Evolutionary conservation across 2,113 vertebrate species (phyloP), one percentile per base, ranked within the genome.

Genomic region (Lagopus leucura): DNA sequence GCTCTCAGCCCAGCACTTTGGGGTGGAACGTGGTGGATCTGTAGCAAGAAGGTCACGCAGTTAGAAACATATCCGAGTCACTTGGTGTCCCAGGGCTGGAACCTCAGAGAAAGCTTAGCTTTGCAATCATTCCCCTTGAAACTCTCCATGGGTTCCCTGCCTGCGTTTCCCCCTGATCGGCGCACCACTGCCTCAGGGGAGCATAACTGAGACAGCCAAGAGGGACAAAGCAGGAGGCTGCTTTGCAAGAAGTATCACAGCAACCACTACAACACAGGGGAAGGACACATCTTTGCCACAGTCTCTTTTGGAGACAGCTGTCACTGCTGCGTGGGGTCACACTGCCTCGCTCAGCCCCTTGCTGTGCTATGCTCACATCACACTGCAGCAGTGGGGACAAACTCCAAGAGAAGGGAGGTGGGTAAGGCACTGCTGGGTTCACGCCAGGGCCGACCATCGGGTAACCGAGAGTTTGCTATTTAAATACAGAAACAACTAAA

Each of bases 1-100:
- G 8, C 48, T 55, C 20, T 91, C 91, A 88, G 98, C 98, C 86
- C 77, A 94, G 81, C 99, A 99, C 50, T 97, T 96, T 0, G 97
- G 98, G 28, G 96, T 84, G 7, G 92, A 92, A 0, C 92, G 89
- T 2, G 99, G 98, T 58, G 97, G 95, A 48, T 97, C 99, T 99
- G 70, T 21, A 74, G 65, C 48, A 64, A 92, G 81, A 87, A 95
- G 13, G 88, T 77, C 13, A 94, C 1, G 5, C 55, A 55, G 38
- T 92, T 21, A 96, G 64, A 18, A 10, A 21, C 32, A 15, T 5
- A 64, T 86, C 36, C 52, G 30, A 22, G 16, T 11, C 24, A 34
- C 6, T 8, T 3, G 1, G 64, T 20, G 67, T 9, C 47, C 3
- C 57, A 67, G 73, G 81, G 40, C 36, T 75, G 66, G 21, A 89